Evolutionary conservation across 1,140 invertebrate genomes (phyloP).

Genomic region (Bicyclus anynana): DNA sequence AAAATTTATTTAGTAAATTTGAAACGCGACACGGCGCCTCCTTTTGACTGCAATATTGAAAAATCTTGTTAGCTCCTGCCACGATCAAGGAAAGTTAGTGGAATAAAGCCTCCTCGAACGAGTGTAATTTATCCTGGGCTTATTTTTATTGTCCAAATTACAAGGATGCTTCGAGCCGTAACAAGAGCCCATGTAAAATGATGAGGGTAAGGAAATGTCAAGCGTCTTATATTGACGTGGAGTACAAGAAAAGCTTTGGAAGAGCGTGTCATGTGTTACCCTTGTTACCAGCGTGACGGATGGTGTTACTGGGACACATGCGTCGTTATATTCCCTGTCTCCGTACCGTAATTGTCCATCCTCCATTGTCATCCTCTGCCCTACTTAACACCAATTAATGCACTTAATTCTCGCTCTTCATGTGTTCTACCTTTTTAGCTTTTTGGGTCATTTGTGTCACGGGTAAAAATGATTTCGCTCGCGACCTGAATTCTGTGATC

Average conservation of each 20-base stretch:
- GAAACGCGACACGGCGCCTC: neutral
- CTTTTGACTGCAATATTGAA: neutral
- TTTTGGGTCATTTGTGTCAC: too few relatives aligned
- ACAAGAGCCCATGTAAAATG: conserved; percentile 20
- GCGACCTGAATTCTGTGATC: too few relatives aligned
- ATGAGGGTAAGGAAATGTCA: conserved; percentile 40
- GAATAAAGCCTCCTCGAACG: neutral
- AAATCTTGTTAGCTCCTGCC: neutral
- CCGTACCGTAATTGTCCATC: conserved; percentile 10
- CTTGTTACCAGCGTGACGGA: conserved; percentile 50
- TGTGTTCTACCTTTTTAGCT: too few relatives aligned
- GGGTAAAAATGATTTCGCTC: too few relatives aligned
- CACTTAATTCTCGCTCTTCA: too few relatives aligned
- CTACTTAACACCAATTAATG: neutral
- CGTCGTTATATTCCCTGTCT: conserved; percentile 2
- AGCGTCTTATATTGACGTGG: conserved; percentile 28
- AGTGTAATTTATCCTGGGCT: neutral
- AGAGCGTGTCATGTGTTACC: conserved; percentile 41
- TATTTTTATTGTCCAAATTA: conserved; percentile 15
- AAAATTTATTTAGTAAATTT: conserved; percentile 2
- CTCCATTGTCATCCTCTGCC: too few relatives aligned
- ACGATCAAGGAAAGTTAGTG: neutral
- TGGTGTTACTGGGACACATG: conserved; percentile 24
- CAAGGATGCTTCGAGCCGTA: conserved; percentile 4
- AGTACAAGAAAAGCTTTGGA: conserved; percentile 40